A percentile compares a stretch with the other conserved stretches of the same genome.
Evolutionary conservation across 92 coral and sea anemone genomes (phyloP).

Genomic region (Porites cylindrica): DNA sequence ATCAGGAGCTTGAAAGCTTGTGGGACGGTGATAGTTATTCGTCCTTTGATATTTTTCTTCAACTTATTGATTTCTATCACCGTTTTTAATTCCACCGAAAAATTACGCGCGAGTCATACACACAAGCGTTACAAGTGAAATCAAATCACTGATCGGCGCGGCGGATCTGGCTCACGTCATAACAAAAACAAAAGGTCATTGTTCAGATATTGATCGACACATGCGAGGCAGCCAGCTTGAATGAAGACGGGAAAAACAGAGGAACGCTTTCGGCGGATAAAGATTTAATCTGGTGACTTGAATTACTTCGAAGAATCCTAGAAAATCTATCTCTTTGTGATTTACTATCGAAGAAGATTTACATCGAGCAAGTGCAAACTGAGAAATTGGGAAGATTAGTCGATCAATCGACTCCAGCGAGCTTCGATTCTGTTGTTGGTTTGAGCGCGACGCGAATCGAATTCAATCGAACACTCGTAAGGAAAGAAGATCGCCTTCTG

Average conservation of each 20-base stretch:
- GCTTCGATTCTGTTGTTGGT: conserved; percentile 27
- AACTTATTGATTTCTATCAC: too few species aligned
- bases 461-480: conserved; percentile 23
- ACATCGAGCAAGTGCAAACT: neutral
- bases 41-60: too few species aligned
- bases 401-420: conserved; percentile 26
- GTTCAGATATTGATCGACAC: neutral
- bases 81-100: too few species aligned
- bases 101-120: neutral
- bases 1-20: too few species aligned
- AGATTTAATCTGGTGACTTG: neutral
- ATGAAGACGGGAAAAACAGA: neutral
- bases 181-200: conserved; percentile 15
- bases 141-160: conserved; percentile 31
- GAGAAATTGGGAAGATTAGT: neutral
- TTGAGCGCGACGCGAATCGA: conserved; percentile 41
- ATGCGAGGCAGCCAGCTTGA: neutral
- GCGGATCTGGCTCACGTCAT: conserved; percentile 38
- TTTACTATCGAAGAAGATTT: neutral
- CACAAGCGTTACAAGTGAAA: conserved; percentile 3
- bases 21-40: too few species aligned
- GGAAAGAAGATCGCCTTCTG: neutral
- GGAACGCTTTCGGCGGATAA: neutral
- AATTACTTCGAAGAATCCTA: neutral
- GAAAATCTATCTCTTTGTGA: neutral